Percentiles rank a stretch among this genome's conserved stretches.
These are phyloP conservation scores for Criorhina ranunculi DNA, from an alignment of 2,888 invertebrate genomes.

Conservation along the genomic window DNA sequence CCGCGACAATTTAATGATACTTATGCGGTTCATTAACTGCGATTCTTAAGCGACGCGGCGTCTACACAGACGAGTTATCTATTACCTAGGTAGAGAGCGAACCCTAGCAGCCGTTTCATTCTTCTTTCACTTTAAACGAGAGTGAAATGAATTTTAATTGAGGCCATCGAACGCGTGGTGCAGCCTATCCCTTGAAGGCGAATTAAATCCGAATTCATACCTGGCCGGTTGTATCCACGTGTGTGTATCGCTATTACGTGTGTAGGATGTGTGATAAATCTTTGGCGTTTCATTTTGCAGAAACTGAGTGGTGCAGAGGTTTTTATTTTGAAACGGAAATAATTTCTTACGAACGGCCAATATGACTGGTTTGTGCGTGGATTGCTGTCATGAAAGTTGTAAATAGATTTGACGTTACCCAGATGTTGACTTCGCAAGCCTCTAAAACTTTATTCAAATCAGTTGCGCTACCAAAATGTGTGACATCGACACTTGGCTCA, in stretches of 20 bases:
- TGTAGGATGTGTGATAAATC: conserved; percentile 69
- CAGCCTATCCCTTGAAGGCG: conserved; percentile 22
- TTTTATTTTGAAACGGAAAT: conserved; percentile 59
- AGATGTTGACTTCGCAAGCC: conserved; percentile 33
- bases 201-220: conserved; percentile 33
- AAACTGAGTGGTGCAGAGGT: conserved; percentile 40
- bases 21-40: conserved; percentile 56
- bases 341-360: conserved; percentile 54
- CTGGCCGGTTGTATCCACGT: conserved; percentile 42
- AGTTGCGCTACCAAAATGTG: conserved; percentile 28
- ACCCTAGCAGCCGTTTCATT: conserved; percentile 18
- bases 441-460: conserved; percentile 58
- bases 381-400: conserved; percentile 58
- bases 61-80: conserved; percentile 33
- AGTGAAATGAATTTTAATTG: conserved; percentile 75
- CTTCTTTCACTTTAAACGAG: conserved; percentile 50
- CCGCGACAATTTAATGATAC: conserved; percentile 41
- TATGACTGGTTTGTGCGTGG: conserved; percentile 70
- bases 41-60: background rate
- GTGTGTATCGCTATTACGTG: conserved; percentile 43
- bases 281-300: conserved; percentile 33
- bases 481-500: conserved; percentile 38
- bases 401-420: conserved; percentile 32
- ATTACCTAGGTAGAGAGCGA: conserved; percentile 4
- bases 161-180: conserved; percentile 55